Base-by-base conservation (phyloP, 2,113 vertebrate species). In the Malaclemys terrapin region DNA sequence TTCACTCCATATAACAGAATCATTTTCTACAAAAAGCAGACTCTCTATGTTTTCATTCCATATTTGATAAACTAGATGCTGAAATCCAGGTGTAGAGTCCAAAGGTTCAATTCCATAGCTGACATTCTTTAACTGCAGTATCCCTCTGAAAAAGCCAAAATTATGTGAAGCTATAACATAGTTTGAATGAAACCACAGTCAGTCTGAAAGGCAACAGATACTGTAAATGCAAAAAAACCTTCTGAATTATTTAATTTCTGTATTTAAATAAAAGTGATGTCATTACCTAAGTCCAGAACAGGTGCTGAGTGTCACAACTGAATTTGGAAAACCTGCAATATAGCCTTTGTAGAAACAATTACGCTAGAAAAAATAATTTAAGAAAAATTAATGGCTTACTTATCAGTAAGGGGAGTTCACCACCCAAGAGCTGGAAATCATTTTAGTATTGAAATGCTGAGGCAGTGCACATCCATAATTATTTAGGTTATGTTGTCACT, bases 321-420 rank as follows among this genome's bases (percentile, higher is more conserved):
- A 98, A 80, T 82, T 59, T 0, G 82, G 91, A 50, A 94, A 91
- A 42, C 89, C 98, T 91, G 97, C 91, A 1, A 98, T 1, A 8
- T 97, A 89, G n/a, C 98, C 98, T 89, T 97, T 94, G 24, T 98
- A 98, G 95, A 97, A 98, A 93, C 98, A 98, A 1, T 96, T 89
- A 19, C 54, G 45, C 98, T 98, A 89, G 76, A 57, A 90, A 76
- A 53, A 82, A 56, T 22, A 81, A 62, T 24, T 2, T 35, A 86
- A 84, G 69, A 42, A 8, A 24, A 27, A 22, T 8, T 69, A 91
- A 53, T 0, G 38, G 17, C 42, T 93, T 87, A 89, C 31, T 62
- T 69, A 83, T 6, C 27, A 72, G 42, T 12, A 29, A 78, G 24
- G 38, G 42, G 22, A 76, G 42, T 45, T 47, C 75, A 25, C 75